Evolutionary conservation across 2,113 vertebrate species (phyloP).

Genomic region (Microcebus tavaratra): DNA sequence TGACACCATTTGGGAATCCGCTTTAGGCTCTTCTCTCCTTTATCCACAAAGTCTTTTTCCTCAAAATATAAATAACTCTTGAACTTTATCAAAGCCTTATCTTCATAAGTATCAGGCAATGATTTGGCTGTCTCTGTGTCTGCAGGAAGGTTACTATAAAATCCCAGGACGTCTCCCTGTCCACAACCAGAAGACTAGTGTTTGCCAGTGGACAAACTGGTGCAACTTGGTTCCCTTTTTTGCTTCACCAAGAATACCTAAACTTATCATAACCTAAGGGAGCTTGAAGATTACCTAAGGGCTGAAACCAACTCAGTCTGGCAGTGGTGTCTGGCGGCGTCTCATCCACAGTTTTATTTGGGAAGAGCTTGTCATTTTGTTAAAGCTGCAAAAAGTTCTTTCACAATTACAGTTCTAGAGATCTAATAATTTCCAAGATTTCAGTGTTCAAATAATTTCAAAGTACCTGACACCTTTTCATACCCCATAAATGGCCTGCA

Average conservation of each 20-base stretch:
- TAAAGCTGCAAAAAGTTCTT: slow-evolving; percentile 60
- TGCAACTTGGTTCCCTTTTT: slow-evolving; percentile 98
- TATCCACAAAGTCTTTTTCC: slow-evolving; percentile 99
- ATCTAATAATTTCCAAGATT: too few relatives aligned
- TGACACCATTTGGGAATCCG: slow-evolving; percentile 90
- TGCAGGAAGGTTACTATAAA: slow-evolving; percentile 95
- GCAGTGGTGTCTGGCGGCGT: slow-evolving; percentile 96
- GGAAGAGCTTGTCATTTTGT: slow-evolving; percentile 74
- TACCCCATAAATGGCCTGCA: slow-evolving; percentile 94
- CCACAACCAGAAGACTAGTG: slow-evolving; percentile 94
- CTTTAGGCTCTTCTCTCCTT: slow-evolving; percentile 78
- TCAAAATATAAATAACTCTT: slow-evolving; percentile 99
- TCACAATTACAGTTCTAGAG: slow-evolving; percentile 50
- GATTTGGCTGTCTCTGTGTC: slow-evolving; percentile 93
- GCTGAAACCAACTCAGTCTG: slow-evolving; percentile 96
- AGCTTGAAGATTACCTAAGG: slow-evolving; percentile 95
- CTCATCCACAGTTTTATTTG: slow-evolving; percentile 92
- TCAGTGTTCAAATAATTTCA: slow-evolving; percentile 83
- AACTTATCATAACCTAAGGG: slow-evolving; percentile 98
- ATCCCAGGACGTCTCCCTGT: slow-evolving; percentile 95
- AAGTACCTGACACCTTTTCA: slow-evolving; percentile 97
- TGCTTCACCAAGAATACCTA: slow-evolving; percentile 99
- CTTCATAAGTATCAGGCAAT: slow-evolving; percentile 97
- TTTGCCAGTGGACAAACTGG: slow-evolving; percentile 96
- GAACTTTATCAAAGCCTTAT: slow-evolving; percentile 99